Evolutionary conservation across 1,140 invertebrate genomes (phyloP), one percentile per base, ranked within the genome.

Genomic region (Penaeus vannamei): DNA sequence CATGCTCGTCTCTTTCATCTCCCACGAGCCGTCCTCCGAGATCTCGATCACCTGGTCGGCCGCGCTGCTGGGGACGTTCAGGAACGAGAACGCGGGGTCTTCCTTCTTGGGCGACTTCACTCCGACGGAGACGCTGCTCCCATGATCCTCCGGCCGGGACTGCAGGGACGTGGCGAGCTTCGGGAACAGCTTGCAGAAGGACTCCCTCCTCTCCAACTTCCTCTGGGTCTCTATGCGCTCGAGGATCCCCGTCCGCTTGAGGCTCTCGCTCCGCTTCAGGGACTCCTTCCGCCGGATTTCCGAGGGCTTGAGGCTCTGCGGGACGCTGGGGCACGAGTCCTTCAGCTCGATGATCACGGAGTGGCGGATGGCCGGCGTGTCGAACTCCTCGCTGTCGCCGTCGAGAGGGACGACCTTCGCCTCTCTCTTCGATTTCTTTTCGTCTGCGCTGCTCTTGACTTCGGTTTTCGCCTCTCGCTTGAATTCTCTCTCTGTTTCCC

Each of bases 1-100:
- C 80, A 86, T 85, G 60, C 26, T 76, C 29, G 66, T 76, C 29
- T 86, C 29, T 72, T 85, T 89, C 59, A 89, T 82, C 36, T 84
- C 91, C 91, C 92, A 92, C 12, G 91, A 90, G 0, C 91, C 91
- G 86, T 91, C 92, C 5, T 91, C 91, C 36, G 91, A 90, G 32
- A 92, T 92, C 76, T 92, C 91, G 32, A 92, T 92, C 17, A 91
- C 84, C 59, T 87, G 87, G 23, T 90, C 76, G 3, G 64, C n/a
- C 8, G 60, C 76, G 59, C 59, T 77, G 29, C 42, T 61, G 22
- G 36, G 19, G 32, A 29, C 20, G 26, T 87, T 77, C 69, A 85
- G 29, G 79, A 82, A 89, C 26, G 84, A 82, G 59, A 89, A 60
- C 36, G 60, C 79, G 12, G 66, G 76, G 19, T 29, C 72, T n/a